Evolutionary conservation across 2,888 invertebrate genomes (phyloP), one percentile per base, ranked within the genome.

Genomic region (Rhodophaea formosa): DNA sequence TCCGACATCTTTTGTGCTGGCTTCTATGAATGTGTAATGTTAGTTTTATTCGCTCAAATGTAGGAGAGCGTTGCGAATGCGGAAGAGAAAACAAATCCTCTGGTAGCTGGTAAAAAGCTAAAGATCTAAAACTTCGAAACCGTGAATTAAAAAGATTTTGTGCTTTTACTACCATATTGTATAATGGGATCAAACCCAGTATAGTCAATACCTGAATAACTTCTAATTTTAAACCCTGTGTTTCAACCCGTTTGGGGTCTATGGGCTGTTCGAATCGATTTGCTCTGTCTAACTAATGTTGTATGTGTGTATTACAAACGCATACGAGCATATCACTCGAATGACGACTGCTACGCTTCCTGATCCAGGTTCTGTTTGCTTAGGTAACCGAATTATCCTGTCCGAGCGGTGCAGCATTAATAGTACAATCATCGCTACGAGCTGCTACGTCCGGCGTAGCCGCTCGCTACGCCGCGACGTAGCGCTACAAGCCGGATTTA

Each of bases 21-120:
- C 53, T 56, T 53, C 60, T 55, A 58, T 55, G 56, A 56, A 53
- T 58, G 42, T 61, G 53, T 58, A 56, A 58, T 55, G 43, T 29
- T 44, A 30, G 30, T 43, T 15, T 44, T 43, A 53, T 53, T 44
- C 30, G 35, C 44, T 10, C 32, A 15, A 53, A 47, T 47, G 43
- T 29, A 17, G 15, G 8, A 51, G 51, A 23, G 39, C 39, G n/a
- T 39, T 39, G 39, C 39, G 39, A 3, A 23, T 5, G 2, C 23
- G 23, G 23, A 23, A 39, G 12, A 39, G 39, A 12, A 39, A 39
- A 39, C 39, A 39, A 39, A 39, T 39, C 2, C n/a, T n/a, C n/a
- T n/a, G 5, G 5, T 23, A 23, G 23, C 23, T 3, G 5, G 23
- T 23, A 23, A 23, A 23, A 23, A 2, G 23, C 23, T 23, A 5